phyloP scores from a whole-genome alignment of 2,888 invertebrate genomes.

The Eurois occulta region DNA sequence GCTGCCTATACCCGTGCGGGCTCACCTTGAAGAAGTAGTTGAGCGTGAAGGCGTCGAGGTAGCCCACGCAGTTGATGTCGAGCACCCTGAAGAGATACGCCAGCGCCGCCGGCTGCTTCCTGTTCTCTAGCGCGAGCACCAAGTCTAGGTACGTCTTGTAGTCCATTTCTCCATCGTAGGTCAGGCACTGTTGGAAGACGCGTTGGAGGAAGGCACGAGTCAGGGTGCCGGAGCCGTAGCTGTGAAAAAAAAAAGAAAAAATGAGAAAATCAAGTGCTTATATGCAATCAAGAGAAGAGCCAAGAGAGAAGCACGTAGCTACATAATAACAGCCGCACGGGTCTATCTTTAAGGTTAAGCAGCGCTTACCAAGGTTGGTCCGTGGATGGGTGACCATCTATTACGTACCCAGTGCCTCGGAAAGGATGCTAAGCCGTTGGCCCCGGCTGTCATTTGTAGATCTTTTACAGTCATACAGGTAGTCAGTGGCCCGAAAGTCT shows the following conservation, averaged over 20 bases:
- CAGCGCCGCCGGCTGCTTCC: constrained; percentile 96
- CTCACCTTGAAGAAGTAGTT: constrained; percentile 96
- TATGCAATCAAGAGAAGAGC: no score
- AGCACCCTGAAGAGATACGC: constrained; percentile 97
- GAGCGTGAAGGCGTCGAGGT: constrained; percentile 96
- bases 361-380: no score
- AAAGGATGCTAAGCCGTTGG: no score
- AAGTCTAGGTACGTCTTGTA: constrained; percentile 99
- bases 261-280: background rate
- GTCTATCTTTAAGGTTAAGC: no score
- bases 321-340: no score
- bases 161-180: constrained; percentile 98
- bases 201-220: constrained; percentile 97
- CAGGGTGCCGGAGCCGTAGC: constrained; percentile 97
- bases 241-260: constrained; percentile 69
- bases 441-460: no score
- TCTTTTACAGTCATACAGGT: no score
- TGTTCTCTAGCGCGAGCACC: constrained; percentile 97
- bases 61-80: constrained; percentile 96
- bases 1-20: no score
- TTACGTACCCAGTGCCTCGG: no score
- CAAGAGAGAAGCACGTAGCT: no score
- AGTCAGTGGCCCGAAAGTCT: no score
- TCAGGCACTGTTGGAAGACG: constrained; percentile 98
- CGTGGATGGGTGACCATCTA: no score